Evolutionary conservation across 2,888 invertebrate genomes (phyloP).

Genomic region (Copidosoma aretas): DNA sequence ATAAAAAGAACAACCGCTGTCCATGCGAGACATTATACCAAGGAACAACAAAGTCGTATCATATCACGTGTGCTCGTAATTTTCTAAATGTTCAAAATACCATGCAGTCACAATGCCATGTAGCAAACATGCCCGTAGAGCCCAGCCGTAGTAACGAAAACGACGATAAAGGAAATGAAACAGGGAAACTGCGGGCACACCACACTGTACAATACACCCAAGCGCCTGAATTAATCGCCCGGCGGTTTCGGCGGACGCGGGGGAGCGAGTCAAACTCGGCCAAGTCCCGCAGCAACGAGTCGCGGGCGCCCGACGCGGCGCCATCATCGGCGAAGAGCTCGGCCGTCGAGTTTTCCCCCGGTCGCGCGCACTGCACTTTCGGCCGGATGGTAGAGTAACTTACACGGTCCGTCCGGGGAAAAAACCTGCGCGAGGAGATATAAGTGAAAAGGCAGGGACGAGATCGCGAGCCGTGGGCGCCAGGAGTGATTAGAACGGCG

Average conservation of each 20-base stretch:
- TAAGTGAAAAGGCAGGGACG: too few relatives aligned
- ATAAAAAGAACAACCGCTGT: slow-evolving; percentile 9
- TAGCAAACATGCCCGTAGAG: too few relatives aligned
- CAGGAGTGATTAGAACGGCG: neutral
- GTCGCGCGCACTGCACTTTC: neutral
- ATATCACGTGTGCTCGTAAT: too few relatives aligned
- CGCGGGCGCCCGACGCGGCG: neutral
- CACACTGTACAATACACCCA: slow-evolving; percentile 11
- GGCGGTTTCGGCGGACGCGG: slow-evolving; percentile 42
- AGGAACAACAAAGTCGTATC: too few relatives aligned
- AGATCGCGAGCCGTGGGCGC: too few relatives aligned
- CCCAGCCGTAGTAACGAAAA: neutral
- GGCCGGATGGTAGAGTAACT: too few relatives aligned
- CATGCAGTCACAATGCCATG: too few relatives aligned
- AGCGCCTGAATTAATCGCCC: slow-evolving; percentile 43
- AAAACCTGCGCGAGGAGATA: too few relatives aligned
- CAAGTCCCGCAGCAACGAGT: slow-evolving; percentile 48
- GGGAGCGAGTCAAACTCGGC: slow-evolving; percentile 51
- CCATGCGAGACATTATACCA: too few relatives aligned
- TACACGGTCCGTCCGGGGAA: too few relatives aligned
- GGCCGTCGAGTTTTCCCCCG: slow-evolving; percentile 18
- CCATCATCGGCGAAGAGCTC: slow-evolving; percentile 6
- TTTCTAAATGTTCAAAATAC: too few relatives aligned
- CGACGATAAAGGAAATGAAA: slow-evolving; percentile 4
- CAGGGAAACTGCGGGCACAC: slow-evolving; percentile 4